Evolutionary conservation across 2,797 vertebrate genomes (phyloP), one percentile per base, ranked within the genome.

Genomic region (Aulostomus chinensis): DNA sequence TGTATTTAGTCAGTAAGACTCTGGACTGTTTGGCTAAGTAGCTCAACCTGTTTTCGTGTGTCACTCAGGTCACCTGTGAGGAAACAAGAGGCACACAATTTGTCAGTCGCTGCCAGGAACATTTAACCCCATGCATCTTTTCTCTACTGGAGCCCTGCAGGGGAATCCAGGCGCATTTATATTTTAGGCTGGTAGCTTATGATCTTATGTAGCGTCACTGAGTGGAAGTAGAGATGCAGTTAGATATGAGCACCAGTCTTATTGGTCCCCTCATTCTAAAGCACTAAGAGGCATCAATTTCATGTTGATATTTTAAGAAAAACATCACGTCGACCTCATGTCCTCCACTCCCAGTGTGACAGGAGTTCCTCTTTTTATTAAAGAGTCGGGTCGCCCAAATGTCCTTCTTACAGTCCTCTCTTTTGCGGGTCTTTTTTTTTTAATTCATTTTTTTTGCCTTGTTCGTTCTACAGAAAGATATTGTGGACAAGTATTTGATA

Each of bases 1-100:
- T 42, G 40, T 34, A 9, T 22, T 54, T 20, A 25, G 43, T 46
- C 58, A 22, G 12, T 68, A 46, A 0, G 2, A 54, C 60, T 48
- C 46, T 10, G 28, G 58, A 17, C 28, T 52, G 32, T 58, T 73
- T 38, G 18, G 21, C 33, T 46, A 25, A 78, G 71, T 29, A 33
- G 76, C 66, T 64, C 56, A 31, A 57, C 73, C 73, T 61, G 68
- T 68, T 81, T 66, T 21, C n/a, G 28, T 6, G 30, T 21, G 20
- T 70, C 51, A 43, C 50, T 42, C 5, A 10, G 50, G 59, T 76
- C 63, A 60, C 52, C 41, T 41, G 62, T 17, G 12, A 47, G 17
- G 51, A 63, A 21, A 40, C n/a, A 14, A 43, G n/a, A 51, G 34
- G 1, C 13, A 10, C 28, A 8, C 30, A 31, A 36, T 46, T 21